Evolutionary conservation across 53 echinoderm and acorn worm species (phyloP).

Genomic region (Paelopatides confundens): DNA sequence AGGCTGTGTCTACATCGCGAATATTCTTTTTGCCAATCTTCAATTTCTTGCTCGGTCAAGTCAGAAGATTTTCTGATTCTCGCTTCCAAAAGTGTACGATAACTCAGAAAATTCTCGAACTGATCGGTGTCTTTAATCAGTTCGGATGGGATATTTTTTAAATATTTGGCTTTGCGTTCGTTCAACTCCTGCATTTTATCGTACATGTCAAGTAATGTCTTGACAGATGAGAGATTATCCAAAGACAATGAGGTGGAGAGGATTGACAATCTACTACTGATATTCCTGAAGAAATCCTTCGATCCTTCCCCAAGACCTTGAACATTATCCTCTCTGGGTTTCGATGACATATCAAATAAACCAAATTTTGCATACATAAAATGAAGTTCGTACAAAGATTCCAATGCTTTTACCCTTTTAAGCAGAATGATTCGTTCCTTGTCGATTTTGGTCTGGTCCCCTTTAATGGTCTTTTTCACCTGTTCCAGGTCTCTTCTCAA

Average conservation of each 20-base stretch:
- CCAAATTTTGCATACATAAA: not conserved
- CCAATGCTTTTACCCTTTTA: not conserved
- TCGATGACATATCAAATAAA: too few relatives aligned
- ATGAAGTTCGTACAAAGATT: not conserved
- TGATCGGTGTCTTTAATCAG: not conserved
- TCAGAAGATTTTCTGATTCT: not conserved
- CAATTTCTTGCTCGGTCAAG: conserved; percentile 67
- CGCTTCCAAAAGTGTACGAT: not conserved
- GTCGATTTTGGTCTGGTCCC: not conserved
- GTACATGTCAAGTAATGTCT: not conserved
- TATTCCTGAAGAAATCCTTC: not conserved
- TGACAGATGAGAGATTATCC: not conserved
- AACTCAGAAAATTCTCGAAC: not conserved
- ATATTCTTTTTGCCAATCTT: conserved; percentile 62
- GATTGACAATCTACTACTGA: not conserved
- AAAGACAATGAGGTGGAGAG: not conserved
- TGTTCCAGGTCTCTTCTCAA: conserved; percentile 37
- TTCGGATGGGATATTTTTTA: not conserved
- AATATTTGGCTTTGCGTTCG: not conserved
- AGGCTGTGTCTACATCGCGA: conserved; percentile 43
- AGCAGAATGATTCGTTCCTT: not conserved
- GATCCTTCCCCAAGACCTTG: not conserved
- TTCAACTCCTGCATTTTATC: not conserved
- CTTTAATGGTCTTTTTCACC: conserved; percentile 50
- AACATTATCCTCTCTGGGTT: not conserved